Percentiles rank a stretch among this genome's conserved stretches.
phyloP scores from a whole-genome alignment of 37 sponge, comb jelly and placozoan genomes.

The Ianthella basta region DNA sequence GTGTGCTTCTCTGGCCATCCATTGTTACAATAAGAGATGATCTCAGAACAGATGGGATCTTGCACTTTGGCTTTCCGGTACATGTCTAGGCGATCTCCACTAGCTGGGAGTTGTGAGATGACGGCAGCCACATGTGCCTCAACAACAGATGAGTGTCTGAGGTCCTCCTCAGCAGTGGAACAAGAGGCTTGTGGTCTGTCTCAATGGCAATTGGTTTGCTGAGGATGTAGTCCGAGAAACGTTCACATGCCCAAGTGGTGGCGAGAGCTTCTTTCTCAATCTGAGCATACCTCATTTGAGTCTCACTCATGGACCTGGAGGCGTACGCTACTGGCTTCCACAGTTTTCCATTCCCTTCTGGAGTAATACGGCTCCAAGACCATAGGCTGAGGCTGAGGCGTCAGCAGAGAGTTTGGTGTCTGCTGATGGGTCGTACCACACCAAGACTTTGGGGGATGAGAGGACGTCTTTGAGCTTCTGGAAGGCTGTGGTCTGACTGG shows the following conservation, averaged over 20 bases:
- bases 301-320: constrained; percentile 35
- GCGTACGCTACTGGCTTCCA: constrained; percentile 50
- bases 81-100: background rate
- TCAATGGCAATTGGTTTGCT: constrained; percentile 1
- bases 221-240: constrained; percentile 39
- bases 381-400: constrained; percentile 48
- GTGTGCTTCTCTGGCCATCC: constrained; percentile 6
- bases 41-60: background rate
- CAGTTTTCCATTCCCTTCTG: constrained; percentile 2
- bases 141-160: too few species aligned
- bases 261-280: constrained; percentile 52
- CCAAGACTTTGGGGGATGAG: constrained; percentile 25
- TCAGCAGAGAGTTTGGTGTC: constrained; percentile 36
- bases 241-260: constrained; percentile 41
- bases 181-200: constrained; percentile 43
- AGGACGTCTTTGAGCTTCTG: constrained; percentile 37
- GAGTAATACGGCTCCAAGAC: constrained; percentile 57
- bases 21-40: background rate
- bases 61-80: background rate
- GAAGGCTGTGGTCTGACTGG: constrained; percentile 42
- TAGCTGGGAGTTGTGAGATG: background rate
- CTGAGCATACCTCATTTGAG: constrained; percentile 29
- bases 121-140: background rate
- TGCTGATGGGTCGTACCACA: constrained; percentile 39
- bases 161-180: constrained; percentile 16